Evolutionary conservation across 2,113 vertebrate species (phyloP).

Genomic region (Glaucidium brasilianum): DNA sequence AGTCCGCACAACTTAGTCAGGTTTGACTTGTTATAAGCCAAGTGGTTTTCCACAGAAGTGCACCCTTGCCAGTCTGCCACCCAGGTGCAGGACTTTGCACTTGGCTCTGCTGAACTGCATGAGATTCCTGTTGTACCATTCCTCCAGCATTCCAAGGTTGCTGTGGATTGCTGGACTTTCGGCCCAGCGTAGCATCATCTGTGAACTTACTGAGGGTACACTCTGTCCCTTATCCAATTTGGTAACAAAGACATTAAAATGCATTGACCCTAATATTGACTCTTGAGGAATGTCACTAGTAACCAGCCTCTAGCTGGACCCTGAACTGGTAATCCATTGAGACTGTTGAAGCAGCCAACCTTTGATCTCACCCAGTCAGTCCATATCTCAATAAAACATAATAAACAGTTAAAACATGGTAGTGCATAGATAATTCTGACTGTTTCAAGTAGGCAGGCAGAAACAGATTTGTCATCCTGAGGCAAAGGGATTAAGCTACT

Average conservation of each 20-base stretch:
- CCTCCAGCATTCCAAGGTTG: not conserved
- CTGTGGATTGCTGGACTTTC: not conserved
- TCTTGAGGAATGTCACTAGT: not conserved
- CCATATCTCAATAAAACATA: not conserved
- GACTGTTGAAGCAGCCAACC: not conserved
- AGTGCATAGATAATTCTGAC: fast-evolving
- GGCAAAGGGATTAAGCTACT: not conserved
- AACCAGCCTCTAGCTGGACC: not conserved
- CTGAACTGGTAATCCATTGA: not conserved
- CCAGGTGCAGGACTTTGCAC: not conserved
- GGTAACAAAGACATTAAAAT: not conserved
- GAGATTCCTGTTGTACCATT: not conserved
- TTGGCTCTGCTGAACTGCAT: not conserved
- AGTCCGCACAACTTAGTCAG: not conserved
- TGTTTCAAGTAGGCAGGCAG: not conserved
- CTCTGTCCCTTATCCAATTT: not conserved
- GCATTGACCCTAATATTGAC: not conserved
- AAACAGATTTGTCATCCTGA: not conserved
- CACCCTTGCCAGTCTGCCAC: not conserved
- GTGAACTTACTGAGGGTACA: fast-evolving
- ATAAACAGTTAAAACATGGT: not conserved
- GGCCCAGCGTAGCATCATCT: fast-evolving
- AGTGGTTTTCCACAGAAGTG: not conserved
- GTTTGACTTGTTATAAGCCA: not conserved
- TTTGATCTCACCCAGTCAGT: not conserved